Evolutionary conservation across 2,888 invertebrate genomes (phyloP).

Genomic region (Cephus spinipes): DNA sequence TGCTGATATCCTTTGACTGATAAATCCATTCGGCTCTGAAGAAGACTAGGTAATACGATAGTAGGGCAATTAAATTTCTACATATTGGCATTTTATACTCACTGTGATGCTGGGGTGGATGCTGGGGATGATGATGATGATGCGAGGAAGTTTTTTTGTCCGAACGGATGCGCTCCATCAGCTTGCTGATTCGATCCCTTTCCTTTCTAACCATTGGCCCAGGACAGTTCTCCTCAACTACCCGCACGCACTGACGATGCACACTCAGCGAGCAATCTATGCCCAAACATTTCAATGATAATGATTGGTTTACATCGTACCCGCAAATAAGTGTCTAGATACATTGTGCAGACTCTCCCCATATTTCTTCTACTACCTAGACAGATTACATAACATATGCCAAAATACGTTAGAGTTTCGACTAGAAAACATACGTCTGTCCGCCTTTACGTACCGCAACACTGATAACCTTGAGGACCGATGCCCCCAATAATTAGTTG

Average conservation of each 20-base stretch:
- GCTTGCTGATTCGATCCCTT: conserved; percentile 78
- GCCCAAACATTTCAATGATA: conserved; percentile 31
- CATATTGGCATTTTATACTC: conserved; percentile 22
- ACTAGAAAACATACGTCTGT: background rate
- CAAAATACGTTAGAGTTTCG: background rate
- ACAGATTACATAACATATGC: background rate
- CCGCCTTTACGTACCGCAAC: conserved; percentile 77
- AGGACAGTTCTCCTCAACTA: conserved; percentile 85
- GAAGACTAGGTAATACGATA: background rate
- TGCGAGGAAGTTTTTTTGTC: conserved; percentile 68
- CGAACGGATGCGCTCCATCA: conserved; percentile 76
- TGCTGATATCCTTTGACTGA: background rate
- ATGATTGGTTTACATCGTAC: conserved; percentile 10
- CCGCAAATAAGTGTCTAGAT: conserved; percentile 6
- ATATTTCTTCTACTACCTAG: background rate
- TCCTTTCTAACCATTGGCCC: conserved; percentile 75
- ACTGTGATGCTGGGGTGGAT: conserved; percentile 55
- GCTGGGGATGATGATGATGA: conserved; percentile 54
- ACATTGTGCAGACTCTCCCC: background rate
- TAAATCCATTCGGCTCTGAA: background rate
- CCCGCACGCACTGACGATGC: conserved; percentile 84
- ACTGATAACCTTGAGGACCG: conserved; percentile 96
- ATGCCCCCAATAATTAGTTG: conserved; percentile 93
- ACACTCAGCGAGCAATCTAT: conserved; percentile 90
- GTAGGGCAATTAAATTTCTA: background rate